Percentiles rank a stretch among this genome's conserved stretches.
Evolutionary conservation across 2,113 vertebrate genomes (phyloP).

Genomic region (Prunella fulvescens): DNA sequence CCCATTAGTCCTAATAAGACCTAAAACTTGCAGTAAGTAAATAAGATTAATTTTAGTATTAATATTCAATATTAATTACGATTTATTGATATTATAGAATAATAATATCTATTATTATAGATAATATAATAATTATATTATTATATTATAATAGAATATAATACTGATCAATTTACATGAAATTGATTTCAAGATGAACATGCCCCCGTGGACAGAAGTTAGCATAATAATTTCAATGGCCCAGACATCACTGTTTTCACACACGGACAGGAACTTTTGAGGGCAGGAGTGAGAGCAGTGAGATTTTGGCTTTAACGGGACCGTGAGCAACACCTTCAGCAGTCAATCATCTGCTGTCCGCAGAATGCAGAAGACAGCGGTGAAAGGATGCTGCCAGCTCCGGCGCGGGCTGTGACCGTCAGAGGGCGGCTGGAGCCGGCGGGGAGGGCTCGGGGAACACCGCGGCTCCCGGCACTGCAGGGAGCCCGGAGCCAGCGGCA

Average conservation of each 20-base stretch:
- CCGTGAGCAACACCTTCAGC: not conserved
- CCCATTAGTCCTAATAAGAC: not conserved
- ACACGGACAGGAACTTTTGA: not conserved
- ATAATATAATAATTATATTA: too few relatives aligned
- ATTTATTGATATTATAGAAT: not conserved
- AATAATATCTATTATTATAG: too few relatives aligned
- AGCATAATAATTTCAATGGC: not conserved
- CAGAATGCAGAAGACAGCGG: not conserved
- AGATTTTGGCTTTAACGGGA: not conserved
- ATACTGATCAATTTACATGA: too few relatives aligned
- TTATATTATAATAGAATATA: too few relatives aligned
- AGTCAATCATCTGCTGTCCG: not conserved
- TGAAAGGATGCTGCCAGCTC: not conserved
- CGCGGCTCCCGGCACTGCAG: accelerated
- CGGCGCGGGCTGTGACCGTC: not conserved
- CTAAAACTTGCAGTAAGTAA: not conserved
- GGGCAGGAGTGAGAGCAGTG: not conserved
- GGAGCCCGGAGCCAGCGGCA: accelerated
- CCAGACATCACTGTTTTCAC: not conserved
- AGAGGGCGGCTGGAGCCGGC: slow-evolving; percentile 39
- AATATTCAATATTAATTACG: not conserved
- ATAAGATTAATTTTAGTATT: not conserved
- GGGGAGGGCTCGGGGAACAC: not conserved
- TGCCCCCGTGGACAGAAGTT: not conserved
- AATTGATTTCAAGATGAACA: not conserved